Percentiles rank a stretch among this genome's conserved stretches.
Conservation (phyloP, 1,140 invertebrate species). For the Phymastichus coffea region DNA sequence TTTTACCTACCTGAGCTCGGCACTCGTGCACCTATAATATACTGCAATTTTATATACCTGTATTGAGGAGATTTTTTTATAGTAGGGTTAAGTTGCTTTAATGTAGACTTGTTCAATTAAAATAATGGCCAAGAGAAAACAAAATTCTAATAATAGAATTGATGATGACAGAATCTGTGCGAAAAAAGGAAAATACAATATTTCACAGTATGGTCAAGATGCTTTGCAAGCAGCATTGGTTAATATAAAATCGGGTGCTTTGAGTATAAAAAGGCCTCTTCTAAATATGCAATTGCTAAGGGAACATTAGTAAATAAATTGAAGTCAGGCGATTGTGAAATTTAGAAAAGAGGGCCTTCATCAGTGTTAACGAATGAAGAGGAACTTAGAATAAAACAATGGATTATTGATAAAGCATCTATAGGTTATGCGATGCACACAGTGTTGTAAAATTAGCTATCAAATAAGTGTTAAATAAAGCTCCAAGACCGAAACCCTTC, state of each 20-base stretch:
- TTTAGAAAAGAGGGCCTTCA: too few relatives aligned
- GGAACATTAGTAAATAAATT: background rate
- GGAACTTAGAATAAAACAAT: background rate
- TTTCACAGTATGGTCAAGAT: background rate
- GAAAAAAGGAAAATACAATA: background rate
- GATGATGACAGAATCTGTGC: background rate
- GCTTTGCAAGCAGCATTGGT: background rate
- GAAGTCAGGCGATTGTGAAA: background rate
- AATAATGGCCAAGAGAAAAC: background rate
- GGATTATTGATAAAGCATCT: background rate
- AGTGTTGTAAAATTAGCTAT: background rate
- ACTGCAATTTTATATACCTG: too few relatives aligned
- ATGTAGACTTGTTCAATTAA: background rate
- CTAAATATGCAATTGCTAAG: background rate
- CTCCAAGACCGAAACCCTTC: background rate
- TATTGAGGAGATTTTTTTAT: too few relatives aligned
- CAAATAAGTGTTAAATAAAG: background rate
- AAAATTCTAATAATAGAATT: background rate
- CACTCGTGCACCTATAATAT: too few relatives aligned
- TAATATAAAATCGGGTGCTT: background rate
- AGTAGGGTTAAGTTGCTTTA: background rate
- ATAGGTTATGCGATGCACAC: background rate
- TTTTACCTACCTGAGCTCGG: too few relatives aligned
- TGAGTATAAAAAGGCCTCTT: background rate
- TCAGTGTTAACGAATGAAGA: background rate